These are phyloP conservation scores for Cuculus canorus DNA, from an alignment of 2,797 vertebrate species.

Conservation along the genomic window DNA sequence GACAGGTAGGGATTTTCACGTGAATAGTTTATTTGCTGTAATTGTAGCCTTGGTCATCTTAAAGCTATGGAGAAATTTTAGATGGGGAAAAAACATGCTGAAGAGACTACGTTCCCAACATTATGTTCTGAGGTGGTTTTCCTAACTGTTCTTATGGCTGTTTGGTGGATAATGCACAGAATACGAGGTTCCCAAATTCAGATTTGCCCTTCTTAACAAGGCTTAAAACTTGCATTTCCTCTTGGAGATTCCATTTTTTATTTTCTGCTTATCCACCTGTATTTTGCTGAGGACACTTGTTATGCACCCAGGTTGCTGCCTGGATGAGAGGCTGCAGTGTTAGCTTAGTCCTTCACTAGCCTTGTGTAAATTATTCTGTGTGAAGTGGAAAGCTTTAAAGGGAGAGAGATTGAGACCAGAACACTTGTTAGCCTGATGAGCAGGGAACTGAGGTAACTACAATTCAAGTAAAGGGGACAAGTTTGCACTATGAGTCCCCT, in stretches of 20 bases:
- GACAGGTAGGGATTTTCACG: background rate
- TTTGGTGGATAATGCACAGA: background rate
- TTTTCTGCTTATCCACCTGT: background rate
- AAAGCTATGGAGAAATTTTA: background rate
- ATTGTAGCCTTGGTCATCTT: background rate
- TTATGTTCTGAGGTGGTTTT: background rate
- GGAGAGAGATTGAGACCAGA: background rate
- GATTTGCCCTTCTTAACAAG: background rate
- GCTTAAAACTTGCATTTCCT: background rate
- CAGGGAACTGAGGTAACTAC: background rate
- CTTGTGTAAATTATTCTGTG: background rate
- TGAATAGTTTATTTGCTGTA: background rate
- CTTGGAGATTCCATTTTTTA: background rate
- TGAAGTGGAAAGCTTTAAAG: background rate
- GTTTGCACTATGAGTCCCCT: too few species aligned
- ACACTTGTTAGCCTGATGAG: background rate
- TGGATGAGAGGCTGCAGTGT: background rate
- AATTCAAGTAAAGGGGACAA: background rate
- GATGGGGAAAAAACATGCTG: background rate
- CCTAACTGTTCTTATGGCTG: rapidly evolving
- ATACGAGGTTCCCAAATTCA: background rate
- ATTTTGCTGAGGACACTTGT: background rate
- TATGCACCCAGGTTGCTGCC: background rate
- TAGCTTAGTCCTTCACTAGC: background rate
- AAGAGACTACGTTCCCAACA: rapidly evolving